Evolutionary conservation across 2,797 vertebrate species (phyloP), one percentile per base, ranked within the genome.

Genomic region (Phrynocephalus guinanensis): DNA sequence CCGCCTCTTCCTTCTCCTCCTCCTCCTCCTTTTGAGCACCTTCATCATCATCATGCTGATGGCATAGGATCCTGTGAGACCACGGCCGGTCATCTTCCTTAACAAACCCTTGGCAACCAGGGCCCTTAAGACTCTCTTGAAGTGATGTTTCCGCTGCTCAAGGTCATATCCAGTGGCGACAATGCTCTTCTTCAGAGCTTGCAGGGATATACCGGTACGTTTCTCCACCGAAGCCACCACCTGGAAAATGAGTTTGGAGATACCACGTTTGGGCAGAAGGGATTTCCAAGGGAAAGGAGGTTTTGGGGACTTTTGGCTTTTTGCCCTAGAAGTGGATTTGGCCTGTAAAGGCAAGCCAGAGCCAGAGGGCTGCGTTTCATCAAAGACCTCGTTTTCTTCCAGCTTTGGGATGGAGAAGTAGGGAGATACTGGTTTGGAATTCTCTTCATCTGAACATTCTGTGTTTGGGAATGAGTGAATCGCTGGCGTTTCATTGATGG

Each of bases 41-140:
- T 66, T 79, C 75, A 73, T 6, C 87, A 88, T 88, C 30, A 88
- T 56, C 20, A 24, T 52, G 63, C 87, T 88, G 48, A 88, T 72
- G 11, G 78, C 71, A 13, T 88, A 88, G 87, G 83, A 88, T 30
- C 87, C 87, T 10, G 87, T 88, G 13, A 88, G 87, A 44, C 87
- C 87, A 10, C 0, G 87, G 16, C 87, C 87, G 16, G 83, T 91
- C 84, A 95, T 86, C 72, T 89, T 94, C 86, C 70, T 89, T 84
- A 96, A 82, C 71, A 92, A 4, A 20, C 95, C 94, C 50, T 93
- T 93, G 67, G 92, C 82, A n/a, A 95, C 90, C 80, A 96, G 90
- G 20, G 87, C 66, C 81, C 87, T 84, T 76, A 96, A 87, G 6
- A 85, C 72, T 6, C 44, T 84, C 87, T 93, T 94, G 87, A 96